Evolutionary conservation across 2,113 vertebrate species (phyloP).

Genomic region (Atractosteus spatula): DNA sequence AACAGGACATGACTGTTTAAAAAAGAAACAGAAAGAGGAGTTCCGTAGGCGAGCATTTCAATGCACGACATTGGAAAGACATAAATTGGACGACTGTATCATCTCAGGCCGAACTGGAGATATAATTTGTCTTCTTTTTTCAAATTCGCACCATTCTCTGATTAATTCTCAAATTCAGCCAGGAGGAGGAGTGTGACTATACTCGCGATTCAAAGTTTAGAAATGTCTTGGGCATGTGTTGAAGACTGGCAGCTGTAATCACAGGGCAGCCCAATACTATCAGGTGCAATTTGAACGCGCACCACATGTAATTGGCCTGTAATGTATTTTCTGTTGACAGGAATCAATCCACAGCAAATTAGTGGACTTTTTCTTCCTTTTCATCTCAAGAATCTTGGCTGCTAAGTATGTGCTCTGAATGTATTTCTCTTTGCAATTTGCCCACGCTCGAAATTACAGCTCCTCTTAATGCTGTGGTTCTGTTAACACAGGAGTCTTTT

Average conservation of each 20-base stretch:
- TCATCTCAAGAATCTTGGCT: not conserved
- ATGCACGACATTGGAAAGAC: too few species aligned
- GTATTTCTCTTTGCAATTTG: conserved; percentile 33
- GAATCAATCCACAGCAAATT: not conserved
- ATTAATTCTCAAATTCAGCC: not conserved
- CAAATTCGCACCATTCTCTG: not conserved
- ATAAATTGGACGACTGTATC: too few species aligned
- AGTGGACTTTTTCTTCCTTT: not conserved
- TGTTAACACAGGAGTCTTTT: too few species aligned
- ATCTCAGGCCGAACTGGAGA: not conserved
- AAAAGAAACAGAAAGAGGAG: too few species aligned
- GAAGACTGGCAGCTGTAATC: not conserved
- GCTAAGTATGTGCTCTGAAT: not conserved
- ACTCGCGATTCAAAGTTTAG: not conserved
- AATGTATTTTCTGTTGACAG: too few species aligned
- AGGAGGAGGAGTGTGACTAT: conserved; percentile 6
- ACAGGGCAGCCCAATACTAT: not conserved
- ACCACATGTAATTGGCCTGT: not conserved
- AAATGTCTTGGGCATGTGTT: not conserved
- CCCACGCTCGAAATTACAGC: conserved; percentile 36
- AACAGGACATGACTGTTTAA: too few species aligned
- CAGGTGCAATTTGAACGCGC: not conserved
- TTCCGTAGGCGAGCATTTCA: too few species aligned
- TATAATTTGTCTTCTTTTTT: not conserved
- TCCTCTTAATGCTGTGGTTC: too few species aligned